These are phyloP conservation scores for Polydrusus tereticollis DNA, from an alignment of 2,888 invertebrate species.

Conservation along the genomic window DNA sequence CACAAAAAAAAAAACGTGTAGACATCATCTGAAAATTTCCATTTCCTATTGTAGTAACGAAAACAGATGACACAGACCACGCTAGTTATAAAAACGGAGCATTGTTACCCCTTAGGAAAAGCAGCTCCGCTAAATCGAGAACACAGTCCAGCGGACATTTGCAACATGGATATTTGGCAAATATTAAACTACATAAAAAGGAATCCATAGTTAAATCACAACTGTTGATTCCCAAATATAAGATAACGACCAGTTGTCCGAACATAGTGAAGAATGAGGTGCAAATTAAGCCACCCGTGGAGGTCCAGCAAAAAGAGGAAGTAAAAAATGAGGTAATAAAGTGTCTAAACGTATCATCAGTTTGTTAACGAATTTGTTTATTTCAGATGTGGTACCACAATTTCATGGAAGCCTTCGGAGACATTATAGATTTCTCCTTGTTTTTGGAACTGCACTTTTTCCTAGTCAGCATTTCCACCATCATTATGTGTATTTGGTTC, in stretches of 20 bases:
- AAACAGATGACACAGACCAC: conserved; percentile 4
- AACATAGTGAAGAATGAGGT: conserved; percentile 91
- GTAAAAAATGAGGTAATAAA: conserved; percentile 31
- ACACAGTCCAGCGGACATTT: conserved; percentile 59
- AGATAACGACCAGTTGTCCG: conserved; percentile 87
- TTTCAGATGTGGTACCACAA: conserved; percentile 82
- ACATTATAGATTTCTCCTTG: conserved; percentile 66
- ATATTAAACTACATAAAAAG: conserved; percentile 76
- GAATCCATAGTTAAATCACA: conserved; percentile 88
- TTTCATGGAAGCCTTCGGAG: conserved; percentile 74
- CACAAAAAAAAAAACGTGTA: too few species aligned
- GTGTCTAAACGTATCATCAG: background rate
- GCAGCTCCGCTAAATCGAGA: conserved; percentile 33
- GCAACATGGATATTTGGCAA: conserved; percentile 77
- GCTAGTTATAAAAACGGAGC: background rate
- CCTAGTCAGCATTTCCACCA: conserved; percentile 86
- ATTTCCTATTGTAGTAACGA: conserved; percentile 24
- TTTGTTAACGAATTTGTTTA: background rate
- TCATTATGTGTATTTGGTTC: conserved; percentile 91
- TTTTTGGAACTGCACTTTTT: conserved; percentile 76
- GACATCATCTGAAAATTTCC: background rate
- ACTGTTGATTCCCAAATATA: conserved; percentile 84
- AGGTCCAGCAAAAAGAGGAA: conserved; percentile 74
- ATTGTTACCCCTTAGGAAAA: conserved; percentile 29
- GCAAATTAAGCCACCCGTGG: background rate